A percentile compares a stretch with the other conserved stretches of the same genome.
Evolutionary conservation across 2,888 invertebrate genomes (phyloP).

Genomic region (Gymnoscelis rufifasciata): DNA sequence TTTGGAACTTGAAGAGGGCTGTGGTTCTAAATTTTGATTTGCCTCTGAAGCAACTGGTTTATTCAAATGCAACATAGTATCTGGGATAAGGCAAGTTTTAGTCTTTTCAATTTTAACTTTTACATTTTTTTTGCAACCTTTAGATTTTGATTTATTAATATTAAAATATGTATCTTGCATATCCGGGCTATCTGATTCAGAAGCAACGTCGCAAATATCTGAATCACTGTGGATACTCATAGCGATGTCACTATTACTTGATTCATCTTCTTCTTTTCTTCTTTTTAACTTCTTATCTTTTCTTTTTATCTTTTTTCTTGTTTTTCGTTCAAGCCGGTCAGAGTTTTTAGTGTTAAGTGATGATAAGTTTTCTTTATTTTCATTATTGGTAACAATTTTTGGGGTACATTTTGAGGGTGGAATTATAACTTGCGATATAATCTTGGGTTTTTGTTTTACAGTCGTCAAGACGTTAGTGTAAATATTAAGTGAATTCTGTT

Average conservation of each 20-base stretch:
- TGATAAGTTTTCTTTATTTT: background rate
- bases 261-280: constrained; percentile 3
- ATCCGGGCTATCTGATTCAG: background rate
- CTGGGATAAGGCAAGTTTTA: too few relatives aligned
- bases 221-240: constrained; percentile 9
- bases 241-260: constrained; percentile 5
- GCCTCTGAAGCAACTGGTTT: too few relatives aligned
- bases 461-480: too few relatives aligned
- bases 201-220: constrained; percentile 3
- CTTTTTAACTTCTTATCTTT: background rate
- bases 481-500: too few relatives aligned
- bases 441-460: background rate
- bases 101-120: too few relatives aligned
- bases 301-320: constrained; percentile 2
- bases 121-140: too few relatives aligned
- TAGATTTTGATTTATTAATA: too few relatives aligned
- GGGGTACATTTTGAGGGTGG: background rate
- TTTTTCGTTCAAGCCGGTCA: background rate
- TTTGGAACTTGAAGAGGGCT: too few relatives aligned
- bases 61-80: too few relatives aligned
- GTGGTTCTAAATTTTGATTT: too few relatives aligned
- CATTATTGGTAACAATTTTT: background rate
- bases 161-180: background rate
- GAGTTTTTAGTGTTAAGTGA: background rate
- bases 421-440: background rate